Evolutionary conservation across 2,797 vertebrate genomes (phyloP), one percentile per base, ranked within the genome.

Genomic region (Zalophus californianus): DNA sequence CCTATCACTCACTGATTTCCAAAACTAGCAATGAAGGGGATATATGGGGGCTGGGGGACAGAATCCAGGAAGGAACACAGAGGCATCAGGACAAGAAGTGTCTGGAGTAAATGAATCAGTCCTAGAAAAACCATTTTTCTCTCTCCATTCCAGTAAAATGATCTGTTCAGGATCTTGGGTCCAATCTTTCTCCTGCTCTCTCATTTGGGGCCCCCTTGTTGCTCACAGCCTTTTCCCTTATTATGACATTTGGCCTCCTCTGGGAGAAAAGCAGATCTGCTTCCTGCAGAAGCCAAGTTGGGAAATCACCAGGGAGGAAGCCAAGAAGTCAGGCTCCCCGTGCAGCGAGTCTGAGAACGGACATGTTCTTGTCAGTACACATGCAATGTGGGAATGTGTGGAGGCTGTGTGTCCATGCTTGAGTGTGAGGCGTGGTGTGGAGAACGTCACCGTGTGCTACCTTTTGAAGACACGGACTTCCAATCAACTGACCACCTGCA

Each of bases 1-100:
- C 98, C 2, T 52, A 79, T 98, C 98, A 98, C 98, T 98, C 98
- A 98, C 98, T 95, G 95, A 94, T 97, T 98, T 97, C 85, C 98
- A 97, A 98, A 97, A 98, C 98, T 96, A 97, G 97, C 95, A 98
- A 79, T 35, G 92, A 95, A 98, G 97, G 73, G 95, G 87, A 29
- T 88, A 48, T 64, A 70, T 7, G 23, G 70, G 88, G 94, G 94
- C 97, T n/a, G 32, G 91, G 82, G 70, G 89, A 41, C 35, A 92
- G 97, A 79, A 84, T 9, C 78, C 68, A 80, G 82, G 80, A 84
- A 96, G 94, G 95, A 98, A 98, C 80, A 83, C 80, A 95, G 97
- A 97, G 96, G 64, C 58, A 70, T 58, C 15, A 54, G 95, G 96
- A 73, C 78, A 88, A 95, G 80, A 79, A 70, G 75, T 48, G 16